Evolutionary conservation across 2,888 invertebrate species (phyloP).

Genomic region (Tetropium fuscum): DNA sequence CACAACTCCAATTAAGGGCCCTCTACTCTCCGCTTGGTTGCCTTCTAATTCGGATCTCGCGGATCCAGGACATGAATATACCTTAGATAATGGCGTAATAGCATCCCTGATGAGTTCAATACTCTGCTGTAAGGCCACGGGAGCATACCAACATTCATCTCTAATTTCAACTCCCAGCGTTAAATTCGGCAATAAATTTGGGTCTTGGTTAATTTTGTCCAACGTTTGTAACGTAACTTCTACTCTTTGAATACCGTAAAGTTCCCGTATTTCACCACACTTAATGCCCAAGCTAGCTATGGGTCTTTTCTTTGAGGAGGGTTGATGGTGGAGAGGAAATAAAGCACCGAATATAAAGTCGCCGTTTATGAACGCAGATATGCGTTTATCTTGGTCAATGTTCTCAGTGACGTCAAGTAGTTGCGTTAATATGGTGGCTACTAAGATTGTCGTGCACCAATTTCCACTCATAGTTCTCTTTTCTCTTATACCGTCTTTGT

Average conservation of each 20-base stretch:
- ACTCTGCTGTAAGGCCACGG: constrained; percentile 82
- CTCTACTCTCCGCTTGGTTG: constrained; percentile 41
- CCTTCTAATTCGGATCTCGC: constrained; percentile 19
- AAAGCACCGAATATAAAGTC: constrained; percentile 72
- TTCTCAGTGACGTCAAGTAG: constrained; percentile 23
- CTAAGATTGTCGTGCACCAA: constrained; percentile 15
- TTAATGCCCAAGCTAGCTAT: constrained; percentile 59
- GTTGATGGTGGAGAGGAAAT: constrained; percentile 69
- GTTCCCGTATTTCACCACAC: constrained; percentile 68
- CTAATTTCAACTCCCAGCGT: constrained; percentile 77
- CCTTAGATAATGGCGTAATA: constrained; percentile 65
- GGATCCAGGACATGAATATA: constrained; percentile 32
- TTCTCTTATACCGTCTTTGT: background rate
- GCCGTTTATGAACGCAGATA: constrained; percentile 68
- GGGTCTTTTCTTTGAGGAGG: constrained; percentile 54
- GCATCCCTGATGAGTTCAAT: constrained; percentile 81
- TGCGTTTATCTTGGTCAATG: constrained; percentile 52
- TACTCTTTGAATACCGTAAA: constrained; percentile 81
- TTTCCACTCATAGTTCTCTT: constrained; percentile 17
- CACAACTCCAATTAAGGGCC: constrained; percentile 76
- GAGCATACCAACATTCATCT: constrained; percentile 87
- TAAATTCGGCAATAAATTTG: constrained; percentile 69
- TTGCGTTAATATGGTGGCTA: constrained; percentile 21
- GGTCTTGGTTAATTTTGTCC: constrained; percentile 73
- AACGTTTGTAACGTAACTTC: constrained; percentile 74